Evolutionary conservation across 2,888 invertebrate species (phyloP).

Genomic region (Drosophila pseudotakahashii): DNA sequence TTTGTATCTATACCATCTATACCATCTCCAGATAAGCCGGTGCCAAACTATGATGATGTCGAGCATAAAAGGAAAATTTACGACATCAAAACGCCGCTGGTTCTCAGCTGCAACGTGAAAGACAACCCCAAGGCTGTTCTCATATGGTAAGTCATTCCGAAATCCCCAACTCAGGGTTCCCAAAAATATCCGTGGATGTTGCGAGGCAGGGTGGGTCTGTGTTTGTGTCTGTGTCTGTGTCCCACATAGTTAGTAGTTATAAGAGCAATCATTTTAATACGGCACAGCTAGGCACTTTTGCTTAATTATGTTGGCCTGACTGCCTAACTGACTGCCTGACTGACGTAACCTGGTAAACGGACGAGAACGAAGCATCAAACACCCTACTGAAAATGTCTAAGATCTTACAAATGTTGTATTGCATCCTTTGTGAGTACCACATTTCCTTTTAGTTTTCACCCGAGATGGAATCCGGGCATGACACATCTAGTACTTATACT

Average conservation of each 20-base stretch:
- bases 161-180: neutral
- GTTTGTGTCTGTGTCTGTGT: constrained; percentile 23
- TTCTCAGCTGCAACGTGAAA: constrained; percentile 83
- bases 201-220: constrained; percentile 1
- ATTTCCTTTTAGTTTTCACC: no score
- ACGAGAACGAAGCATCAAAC: neutral
- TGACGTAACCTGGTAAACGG: constrained; percentile 64
- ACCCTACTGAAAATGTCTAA: neutral
- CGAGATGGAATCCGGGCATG: no score
- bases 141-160: constrained; percentile 62
- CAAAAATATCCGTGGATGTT: constrained; percentile 18
- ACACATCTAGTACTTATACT: no score
- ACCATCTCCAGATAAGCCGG: constrained; percentile 73
- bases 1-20: constrained; percentile 29
- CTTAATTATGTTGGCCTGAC: constrained; percentile 71
- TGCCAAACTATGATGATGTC: constrained; percentile 83
- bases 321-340: constrained; percentile 42
- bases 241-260: constrained; percentile 71
- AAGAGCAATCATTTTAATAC: constrained; percentile 77
- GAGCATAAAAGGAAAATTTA: constrained; percentile 80
- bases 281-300: constrained; percentile 76
- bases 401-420: no score
- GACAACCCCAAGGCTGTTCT: constrained; percentile 49
- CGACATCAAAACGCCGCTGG: constrained; percentile 81
- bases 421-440: no score